Evolutionary conservation across 2,888 invertebrate species (phyloP), one percentile per base, ranked within the genome.

Genomic region (Tolmerus cingulatus): DNA sequence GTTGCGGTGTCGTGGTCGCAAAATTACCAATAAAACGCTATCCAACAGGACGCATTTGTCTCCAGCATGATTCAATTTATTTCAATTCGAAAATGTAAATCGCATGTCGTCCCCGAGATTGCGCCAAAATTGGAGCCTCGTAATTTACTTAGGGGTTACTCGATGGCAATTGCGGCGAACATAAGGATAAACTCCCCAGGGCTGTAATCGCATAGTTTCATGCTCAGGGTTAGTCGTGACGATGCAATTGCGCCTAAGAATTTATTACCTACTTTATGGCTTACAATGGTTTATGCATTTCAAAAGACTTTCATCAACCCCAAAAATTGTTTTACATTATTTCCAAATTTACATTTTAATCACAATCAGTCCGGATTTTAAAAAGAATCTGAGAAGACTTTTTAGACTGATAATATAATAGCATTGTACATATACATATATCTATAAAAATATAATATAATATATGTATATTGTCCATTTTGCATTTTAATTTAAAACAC

Each of bases 21-120:
- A 66, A 66, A 66, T 66, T 76, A 9, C 37, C 27, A 34, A 2
- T n/a, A 40, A 40, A 34, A 40, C 76, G 40, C 37, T 27, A 23
- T 27, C 37, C 1, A 34, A 12, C 37, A 76, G 76, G 34, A 16
- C 76, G 14, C 76, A 76, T 76, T 76, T 76, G 19, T 76, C 40
- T 34, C 12, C 34, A 34, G 9, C 76, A 76, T 76, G n/a, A 34
- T 76, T 76, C 37, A 27, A 76, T 76, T 76, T 76, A 76, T 76
- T 76, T 76, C 37, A 76, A 76, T 76, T 76, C 40, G 34, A n/a
- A 7, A 76, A 76, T 76, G 40, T 76, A 76, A 76, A 76, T 76
- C 76, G 34, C 76, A 76, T 37, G 37, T 30, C n/a, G 76, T 37
- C 14, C 34, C 14, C n/a, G n/a, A 34, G 40, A 76, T 40, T 76